Conservation (phyloP, 2,797 vertebrate species). For the Potorous gilbertii region DNA sequence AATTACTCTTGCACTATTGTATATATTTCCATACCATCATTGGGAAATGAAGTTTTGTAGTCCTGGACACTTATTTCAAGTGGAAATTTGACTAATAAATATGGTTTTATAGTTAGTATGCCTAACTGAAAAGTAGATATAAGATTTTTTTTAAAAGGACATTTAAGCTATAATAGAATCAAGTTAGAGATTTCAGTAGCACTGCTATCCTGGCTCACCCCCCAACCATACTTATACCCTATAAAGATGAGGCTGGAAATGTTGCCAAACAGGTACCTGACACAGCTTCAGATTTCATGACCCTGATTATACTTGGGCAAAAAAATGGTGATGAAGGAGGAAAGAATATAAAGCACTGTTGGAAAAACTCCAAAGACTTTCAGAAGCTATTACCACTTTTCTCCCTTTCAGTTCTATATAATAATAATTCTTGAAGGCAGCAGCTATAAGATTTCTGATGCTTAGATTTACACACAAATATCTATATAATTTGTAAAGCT, state of each 20-base stretch:
- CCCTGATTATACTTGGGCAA: background rate
- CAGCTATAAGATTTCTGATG: background rate
- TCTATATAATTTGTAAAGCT: background rate
- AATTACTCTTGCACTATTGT: background rate
- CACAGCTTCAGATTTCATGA: background rate
- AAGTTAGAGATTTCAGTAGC: background rate
- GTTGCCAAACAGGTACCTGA: background rate
- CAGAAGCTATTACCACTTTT: background rate
- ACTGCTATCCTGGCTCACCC: rapidly evolving
- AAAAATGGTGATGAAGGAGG: slow-evolving; percentile 1
- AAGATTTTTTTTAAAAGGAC: too few relatives aligned
- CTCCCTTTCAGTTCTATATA: slow-evolving; percentile 7
- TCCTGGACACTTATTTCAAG: background rate
- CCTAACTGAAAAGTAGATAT: background rate
- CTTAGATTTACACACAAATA: background rate
- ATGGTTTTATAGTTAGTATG: background rate
- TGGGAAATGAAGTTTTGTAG: background rate
- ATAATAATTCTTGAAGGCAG: background rate
- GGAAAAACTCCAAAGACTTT: background rate
- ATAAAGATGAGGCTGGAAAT: background rate
- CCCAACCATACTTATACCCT: background rate
- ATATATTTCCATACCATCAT: slow-evolving; percentile 1
- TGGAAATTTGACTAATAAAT: slow-evolving; percentile 4
- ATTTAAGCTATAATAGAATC: background rate
- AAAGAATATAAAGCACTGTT: slow-evolving; percentile 2